These are phyloP conservation scores for Acleris literana DNA, from an alignment of 2,888 invertebrate species.

Conservation along the genomic window DNA sequence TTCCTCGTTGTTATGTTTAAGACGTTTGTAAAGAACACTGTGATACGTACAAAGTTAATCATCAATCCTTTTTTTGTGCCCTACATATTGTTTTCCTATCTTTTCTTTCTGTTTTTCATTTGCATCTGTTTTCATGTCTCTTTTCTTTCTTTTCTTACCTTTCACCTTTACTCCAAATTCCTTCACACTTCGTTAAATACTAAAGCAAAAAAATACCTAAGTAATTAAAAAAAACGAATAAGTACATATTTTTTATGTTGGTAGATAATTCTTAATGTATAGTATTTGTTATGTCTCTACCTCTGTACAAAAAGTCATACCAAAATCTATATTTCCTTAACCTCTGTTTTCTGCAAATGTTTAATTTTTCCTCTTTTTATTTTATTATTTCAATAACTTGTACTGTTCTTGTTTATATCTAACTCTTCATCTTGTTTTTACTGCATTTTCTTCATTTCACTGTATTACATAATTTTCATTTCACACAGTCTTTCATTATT, in stretches of 20 bases:
- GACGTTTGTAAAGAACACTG: slow-evolving; percentile 71
- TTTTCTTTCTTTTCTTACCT: not conserved
- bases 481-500: slow-evolving; percentile 20
- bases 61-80: slow-evolving; percentile 34
- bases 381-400: not conserved
- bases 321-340: not conserved
- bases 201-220: too few relatives aligned
- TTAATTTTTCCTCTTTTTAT: slow-evolving; percentile 21
- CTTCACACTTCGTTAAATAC: not conserved
- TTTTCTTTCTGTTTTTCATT: slow-evolving; percentile 32
- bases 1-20: slow-evolving; percentile 59
- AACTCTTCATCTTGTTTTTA: not conserved
- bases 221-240: too few relatives aligned
- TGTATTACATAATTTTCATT: slow-evolving; percentile 15
- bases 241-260: too few relatives aligned
- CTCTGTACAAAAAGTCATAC: too few relatives aligned
- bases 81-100: slow-evolving; percentile 21
- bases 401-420: not conserved
- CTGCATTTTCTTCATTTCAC: slow-evolving; percentile 12
- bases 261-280: too few relatives aligned
- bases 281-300: too few relatives aligned
- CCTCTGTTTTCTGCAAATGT: not conserved
- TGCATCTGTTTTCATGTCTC: slow-evolving; percentile 19
- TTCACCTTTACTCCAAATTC: not conserved
- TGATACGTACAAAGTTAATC: slow-evolving; percentile 75